These are phyloP conservation scores for Athene noctua DNA, from an alignment of 2,113 vertebrate species.

Conservation along the genomic window DNA sequence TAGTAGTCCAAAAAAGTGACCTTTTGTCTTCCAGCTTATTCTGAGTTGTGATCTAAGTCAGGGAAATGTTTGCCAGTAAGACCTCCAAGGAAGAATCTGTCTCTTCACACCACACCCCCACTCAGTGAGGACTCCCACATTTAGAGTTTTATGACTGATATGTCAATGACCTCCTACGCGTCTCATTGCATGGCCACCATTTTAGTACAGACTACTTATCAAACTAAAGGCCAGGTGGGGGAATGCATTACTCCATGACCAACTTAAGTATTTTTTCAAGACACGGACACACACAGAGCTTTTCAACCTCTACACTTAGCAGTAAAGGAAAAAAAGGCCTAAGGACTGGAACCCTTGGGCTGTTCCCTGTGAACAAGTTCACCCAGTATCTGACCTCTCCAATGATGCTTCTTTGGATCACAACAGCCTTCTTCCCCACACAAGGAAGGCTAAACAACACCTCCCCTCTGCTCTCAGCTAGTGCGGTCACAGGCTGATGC, in stretches of 20 bases:
- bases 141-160: background rate
- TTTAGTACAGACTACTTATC: background rate
- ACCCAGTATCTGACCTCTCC: background rate
- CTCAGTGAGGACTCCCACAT: background rate
- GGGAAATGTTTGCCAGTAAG: background rate
- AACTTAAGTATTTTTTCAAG: background rate
- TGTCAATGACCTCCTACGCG: background rate
- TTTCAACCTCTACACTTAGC: background rate
- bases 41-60: background rate
- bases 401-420: background rate
- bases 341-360: background rate
- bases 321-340: background rate
- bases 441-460: background rate
- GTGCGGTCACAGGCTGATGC: fast-evolving
- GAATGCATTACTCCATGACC: background rate
- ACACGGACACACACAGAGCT: background rate
- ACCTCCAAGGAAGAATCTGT: background rate
- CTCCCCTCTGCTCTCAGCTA: background rate
- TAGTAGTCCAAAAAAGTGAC: too few relatives aligned
- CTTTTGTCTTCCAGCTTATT: background rate
- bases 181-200: background rate
- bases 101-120: background rate
- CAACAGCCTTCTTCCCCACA: background rate
- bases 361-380: background rate
- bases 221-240: background rate